Base-by-base conservation (phyloP, 35 echinoderm and acorn worm species). In the Heliocidaris erythrogramma region DNA sequence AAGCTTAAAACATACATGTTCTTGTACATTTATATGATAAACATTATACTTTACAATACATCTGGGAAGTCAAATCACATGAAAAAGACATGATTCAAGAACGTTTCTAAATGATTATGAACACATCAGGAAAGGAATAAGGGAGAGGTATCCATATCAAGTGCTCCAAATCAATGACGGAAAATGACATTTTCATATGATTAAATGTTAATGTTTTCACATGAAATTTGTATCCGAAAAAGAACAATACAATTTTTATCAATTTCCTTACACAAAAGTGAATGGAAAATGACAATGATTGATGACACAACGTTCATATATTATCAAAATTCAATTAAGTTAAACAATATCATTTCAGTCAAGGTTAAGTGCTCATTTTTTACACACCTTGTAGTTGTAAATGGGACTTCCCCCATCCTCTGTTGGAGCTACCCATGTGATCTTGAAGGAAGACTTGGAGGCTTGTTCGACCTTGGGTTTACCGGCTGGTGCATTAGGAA, bases 351-450 rank as follows among this genome's bases (percentile, higher is more conserved):
- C 5, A 78, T 27, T 78, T 78, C 8, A 78, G 21, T 78, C n/a
- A 7, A 18, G 21, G 18, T 27, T 78, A 48, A 17, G 85, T 86
- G n/a, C 85, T 29, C 31, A 6, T 47, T 89, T 89, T 48, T 31
- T 17, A 48, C 87, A 12, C 49, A 92, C 91, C 91, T 92, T 92
- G 91, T 92, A 92, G 91, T 92, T 92, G 21, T 12, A 92, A 52
- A 92, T 48, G 91, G 91, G 91, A 92, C 91, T 92, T 92, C 91
- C 91, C 91, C 91, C 91, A n/a, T 92, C 91, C 14, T 92, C n/a
- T 30, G 91, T 16, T 49, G 48, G 47, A 29, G 48, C 48, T 52
- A 5, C 29, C 91, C 91, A 92, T 13, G 91, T 48, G 47, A 92
- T 92, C 91, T 49, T 92, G 48, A 92, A 49, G 49, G 91, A 49